phyloP scores from a whole-genome alignment of 1,140 invertebrate genomes.

The Penaeus indicus region DNA sequence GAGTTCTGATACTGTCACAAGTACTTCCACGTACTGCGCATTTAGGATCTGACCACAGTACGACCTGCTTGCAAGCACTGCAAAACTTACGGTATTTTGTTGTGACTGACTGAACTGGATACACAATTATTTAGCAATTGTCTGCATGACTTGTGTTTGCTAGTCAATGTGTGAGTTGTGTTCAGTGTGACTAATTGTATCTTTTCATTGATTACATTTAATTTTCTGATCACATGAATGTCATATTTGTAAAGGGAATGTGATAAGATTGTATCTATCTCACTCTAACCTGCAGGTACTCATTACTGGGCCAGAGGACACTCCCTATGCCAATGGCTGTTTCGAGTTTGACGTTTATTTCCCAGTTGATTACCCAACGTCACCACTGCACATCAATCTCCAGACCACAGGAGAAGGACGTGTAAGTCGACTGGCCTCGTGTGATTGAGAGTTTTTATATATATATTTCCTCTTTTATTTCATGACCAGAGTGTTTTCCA shows the following conservation, averaged over 20 bases:
- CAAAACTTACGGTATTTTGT: constrained; percentile 37
- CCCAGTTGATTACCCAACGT: constrained; percentile 86
- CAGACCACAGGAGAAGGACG: constrained; percentile 94
- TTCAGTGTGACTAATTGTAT: constrained; percentile 54
- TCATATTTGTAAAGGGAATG: neutral
- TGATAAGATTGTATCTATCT: constrained; percentile 38
- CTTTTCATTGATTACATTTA: too few relatives aligned
- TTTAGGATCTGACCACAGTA: constrained; percentile 48
- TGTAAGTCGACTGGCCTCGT: constrained; percentile 71
- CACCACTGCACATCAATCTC: constrained; percentile 82
- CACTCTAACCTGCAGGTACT: constrained; percentile 74
- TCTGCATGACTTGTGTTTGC: constrained; percentile 61
- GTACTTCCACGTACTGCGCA: constrained; percentile 39
- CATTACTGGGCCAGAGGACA: constrained; percentile 91
- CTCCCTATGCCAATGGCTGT: constrained; percentile 90
- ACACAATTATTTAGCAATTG: constrained; percentile 59
- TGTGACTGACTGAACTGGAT: constrained; percentile 48
- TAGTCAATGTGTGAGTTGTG: constrained; percentile 59
- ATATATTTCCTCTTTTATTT: neutral
- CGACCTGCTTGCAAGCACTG: constrained; percentile 19
- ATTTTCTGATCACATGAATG: too few relatives aligned
- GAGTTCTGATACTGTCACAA: constrained; percentile 15
- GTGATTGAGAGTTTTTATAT: neutral
- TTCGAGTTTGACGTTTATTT: constrained; percentile 94
- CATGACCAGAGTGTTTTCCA: too few relatives aligned